A percentile compares a stretch with the other conserved stretches of the same genome.
These are phyloP conservation scores for Diaprepes abbreviatus DNA, from an alignment of 2,888 invertebrate species.

Conservation along the genomic window DNA sequence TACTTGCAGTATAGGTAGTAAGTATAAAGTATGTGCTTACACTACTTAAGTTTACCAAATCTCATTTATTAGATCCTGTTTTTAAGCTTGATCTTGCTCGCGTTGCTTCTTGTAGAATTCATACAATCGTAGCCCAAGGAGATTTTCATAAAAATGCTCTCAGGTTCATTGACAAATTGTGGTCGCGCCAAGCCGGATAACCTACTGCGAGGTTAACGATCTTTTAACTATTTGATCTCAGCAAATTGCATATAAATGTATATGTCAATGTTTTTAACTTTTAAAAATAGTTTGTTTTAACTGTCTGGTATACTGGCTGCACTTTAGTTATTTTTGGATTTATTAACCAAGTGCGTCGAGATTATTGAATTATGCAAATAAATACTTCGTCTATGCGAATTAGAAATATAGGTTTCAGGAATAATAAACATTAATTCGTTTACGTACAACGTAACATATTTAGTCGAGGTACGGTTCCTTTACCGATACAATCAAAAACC, in stretches of 20 bases:
- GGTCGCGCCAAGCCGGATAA: constrained; percentile 44
- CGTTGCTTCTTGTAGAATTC: constrained; percentile 27
- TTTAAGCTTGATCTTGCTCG: background rate
- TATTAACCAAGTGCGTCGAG: too few relatives aligned
- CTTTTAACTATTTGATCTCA: constrained; percentile 46
- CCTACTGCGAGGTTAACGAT: constrained; percentile 47
- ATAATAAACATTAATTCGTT: too few relatives aligned
- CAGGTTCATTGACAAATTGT: constrained; percentile 50
- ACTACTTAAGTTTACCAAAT: background rate
- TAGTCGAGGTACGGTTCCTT: too few relatives aligned
- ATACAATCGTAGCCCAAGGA: constrained; percentile 29
- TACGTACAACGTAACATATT: too few relatives aligned
- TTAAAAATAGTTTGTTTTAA: constrained; percentile 13
- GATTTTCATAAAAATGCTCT: constrained; percentile 37
- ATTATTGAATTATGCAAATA: too few relatives aligned
- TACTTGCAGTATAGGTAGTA: too few relatives aligned
- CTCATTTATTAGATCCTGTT: background rate
- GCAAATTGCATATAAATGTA: constrained; percentile 41
- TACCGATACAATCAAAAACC: too few relatives aligned
- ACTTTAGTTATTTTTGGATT: too few relatives aligned
- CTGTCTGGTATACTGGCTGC: too few relatives aligned
- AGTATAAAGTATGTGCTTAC: background rate
- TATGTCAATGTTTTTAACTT: constrained; percentile 26
- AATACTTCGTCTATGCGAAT: too few relatives aligned
- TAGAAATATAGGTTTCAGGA: too few relatives aligned